These are phyloP conservation scores for Parascotia fuliginaria DNA, from an alignment of 2,888 invertebrate genomes.

Conservation along the genomic window DNA sequence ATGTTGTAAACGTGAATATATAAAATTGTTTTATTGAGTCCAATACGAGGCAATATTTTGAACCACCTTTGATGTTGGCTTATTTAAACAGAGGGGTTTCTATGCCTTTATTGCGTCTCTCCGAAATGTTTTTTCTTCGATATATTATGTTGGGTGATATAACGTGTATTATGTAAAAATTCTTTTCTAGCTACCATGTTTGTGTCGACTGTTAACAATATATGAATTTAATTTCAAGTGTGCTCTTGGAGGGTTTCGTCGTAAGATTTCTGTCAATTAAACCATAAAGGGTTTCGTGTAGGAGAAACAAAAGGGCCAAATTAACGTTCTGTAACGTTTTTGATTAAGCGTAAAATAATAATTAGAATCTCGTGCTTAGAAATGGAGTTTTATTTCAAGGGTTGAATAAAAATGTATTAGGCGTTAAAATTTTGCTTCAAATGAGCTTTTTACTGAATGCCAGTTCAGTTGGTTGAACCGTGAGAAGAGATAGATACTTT, in stretches of 20 bases:
- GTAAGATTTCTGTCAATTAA: conserved; percentile 33
- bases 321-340: conserved; percentile 17
- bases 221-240: conserved; percentile 18
- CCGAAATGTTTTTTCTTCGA: conserved; percentile 53
- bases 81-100: conserved; percentile 74
- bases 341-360: conserved; percentile 12
- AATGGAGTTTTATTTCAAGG: conserved; percentile 1
- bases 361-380: not conserved
- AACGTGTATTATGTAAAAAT: conserved; percentile 34
- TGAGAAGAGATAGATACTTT: too few relatives aligned
- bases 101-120: conserved; percentile 68
- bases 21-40: conserved; percentile 62
- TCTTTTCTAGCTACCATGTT: conserved; percentile 15
- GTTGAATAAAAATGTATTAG: conserved; percentile 4
- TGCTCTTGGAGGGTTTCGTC: conserved; percentile 16
- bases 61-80: conserved; percentile 73
- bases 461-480: not conserved
- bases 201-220: not conserved
- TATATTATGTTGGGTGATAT: conserved; percentile 42
- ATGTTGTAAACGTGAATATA: conserved; percentile 35
- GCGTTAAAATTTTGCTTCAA: not conserved
- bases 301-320: conserved; percentile 21
- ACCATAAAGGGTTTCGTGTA: conserved; percentile 22
- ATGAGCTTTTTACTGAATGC: not conserved
- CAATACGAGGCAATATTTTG: conserved; percentile 61